Conservation (phyloP, 2,888 invertebrate genomes). For the Rhodophaea formosa region DNA sequence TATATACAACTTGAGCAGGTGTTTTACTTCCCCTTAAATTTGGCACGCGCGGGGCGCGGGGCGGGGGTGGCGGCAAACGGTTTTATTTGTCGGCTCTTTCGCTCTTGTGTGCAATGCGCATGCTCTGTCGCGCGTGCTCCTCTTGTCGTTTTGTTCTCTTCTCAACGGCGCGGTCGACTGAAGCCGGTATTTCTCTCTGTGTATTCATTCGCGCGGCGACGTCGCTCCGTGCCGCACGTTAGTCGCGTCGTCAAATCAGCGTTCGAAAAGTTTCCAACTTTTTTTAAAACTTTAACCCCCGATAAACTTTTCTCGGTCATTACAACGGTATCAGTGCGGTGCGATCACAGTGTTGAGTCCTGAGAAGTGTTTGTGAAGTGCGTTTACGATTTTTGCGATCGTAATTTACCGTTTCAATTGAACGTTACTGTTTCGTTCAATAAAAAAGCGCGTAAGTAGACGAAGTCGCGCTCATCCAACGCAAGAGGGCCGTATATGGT, state of each 20-base stretch:
- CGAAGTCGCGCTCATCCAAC: conserved; percentile 60
- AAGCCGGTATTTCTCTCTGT: conserved; percentile 28
- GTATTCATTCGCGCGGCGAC: conserved; percentile 63
- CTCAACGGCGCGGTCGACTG: conserved; percentile 34
- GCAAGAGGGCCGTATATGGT: conserved; percentile 69
- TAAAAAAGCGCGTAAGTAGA: conserved; percentile 64
- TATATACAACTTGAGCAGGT: conserved; percentile 47
- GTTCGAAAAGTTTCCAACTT: conserved; percentile 75
- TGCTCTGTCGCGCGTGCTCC: conserved; percentile 53
- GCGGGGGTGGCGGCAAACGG: conserved; percentile 52
- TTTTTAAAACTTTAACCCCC: conserved; percentile 56
- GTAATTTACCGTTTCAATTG: conserved; percentile 72
- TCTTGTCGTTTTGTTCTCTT: conserved; percentile 56
- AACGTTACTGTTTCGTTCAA: conserved; percentile 76
- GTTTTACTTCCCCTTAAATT: conserved; percentile 57
- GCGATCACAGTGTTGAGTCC: conserved; percentile 52
- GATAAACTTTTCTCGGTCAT: conserved; percentile 45
- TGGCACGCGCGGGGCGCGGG: conserved; percentile 46
- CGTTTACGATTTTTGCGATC: conserved; percentile 57
- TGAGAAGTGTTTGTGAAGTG: conserved; percentile 65
- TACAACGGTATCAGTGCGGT: conserved; percentile 60
- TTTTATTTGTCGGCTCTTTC: conserved; percentile 43
- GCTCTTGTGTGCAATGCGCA: conserved; percentile 30
- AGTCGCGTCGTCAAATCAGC: conserved; percentile 42
- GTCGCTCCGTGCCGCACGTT: conserved; percentile 53